Base-by-base conservation (phyloP, 2,888 invertebrate genomes). In the Drosophila mettleri region DNA sequence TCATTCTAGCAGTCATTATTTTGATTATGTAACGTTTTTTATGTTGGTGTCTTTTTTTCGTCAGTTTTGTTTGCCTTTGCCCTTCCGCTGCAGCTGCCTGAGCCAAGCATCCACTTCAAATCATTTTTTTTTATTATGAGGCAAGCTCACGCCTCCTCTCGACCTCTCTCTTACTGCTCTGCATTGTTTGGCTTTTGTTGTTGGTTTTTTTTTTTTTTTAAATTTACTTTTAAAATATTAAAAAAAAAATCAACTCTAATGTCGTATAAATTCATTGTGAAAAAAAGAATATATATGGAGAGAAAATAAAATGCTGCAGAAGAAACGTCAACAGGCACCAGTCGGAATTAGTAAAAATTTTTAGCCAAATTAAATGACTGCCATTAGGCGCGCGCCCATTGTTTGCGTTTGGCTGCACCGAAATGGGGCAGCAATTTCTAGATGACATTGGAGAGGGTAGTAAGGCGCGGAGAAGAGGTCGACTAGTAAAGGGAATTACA, bases 21-120 rank as follows among this genome's bases (percentile, higher is more conserved):
- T 86, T 84, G 83, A 84, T 84, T 86, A 84, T 84, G 89, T 87
- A 85, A 75, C 75, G 75, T 75, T 75, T 80, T 79, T 70, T 74
- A 60, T 77, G 64, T 59, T 51, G 58, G 49, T 59, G 33, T 49
- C 34, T 49, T 72, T 86, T 88, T 89, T 82, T 88, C 54, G 89
- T 77, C 87, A 88, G 78, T 77, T 85, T 85, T 81, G 79, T 87
- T 89, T 89, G 74, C 75, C 49, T 63, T 80, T 45, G 43, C 43
- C 43, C 43, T 45, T 45, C 43, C 16, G 43, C 16, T 68, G 46
- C 27, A 45, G 29, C 27, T 18, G 46, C 46, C 31, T 48, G 46
- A 8, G 4, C 43, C n/a, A 22, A 7, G 24, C 34, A 34, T 34
- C 34, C 31, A 33, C 69, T 27, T 45, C 59, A 65, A 77, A 76